Conservation (phyloP, 1,140 invertebrate genomes). For the Pomacea maculata region DNA sequence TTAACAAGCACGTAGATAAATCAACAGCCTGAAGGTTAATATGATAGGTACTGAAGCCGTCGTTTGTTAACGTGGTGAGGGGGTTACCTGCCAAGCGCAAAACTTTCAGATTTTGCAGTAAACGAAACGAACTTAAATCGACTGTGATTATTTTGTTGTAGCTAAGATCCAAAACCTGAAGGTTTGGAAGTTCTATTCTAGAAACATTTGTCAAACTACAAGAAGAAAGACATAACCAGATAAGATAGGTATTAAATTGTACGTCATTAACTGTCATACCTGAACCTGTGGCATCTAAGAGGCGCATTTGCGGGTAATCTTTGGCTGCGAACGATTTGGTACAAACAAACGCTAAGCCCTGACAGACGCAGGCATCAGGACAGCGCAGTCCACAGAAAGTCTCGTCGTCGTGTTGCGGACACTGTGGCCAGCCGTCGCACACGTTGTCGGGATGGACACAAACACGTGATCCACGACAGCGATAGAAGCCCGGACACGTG, state of each 20-base stretch:
- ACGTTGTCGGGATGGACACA: conserved; percentile 19
- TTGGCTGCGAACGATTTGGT: not conserved
- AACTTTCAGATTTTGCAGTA: not conserved
- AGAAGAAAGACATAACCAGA: not conserved
- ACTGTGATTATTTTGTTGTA: conserved; percentile 19
- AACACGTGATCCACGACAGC: conserved; percentile 2
- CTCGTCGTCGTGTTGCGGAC: conserved; percentile 27
- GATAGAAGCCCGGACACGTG: conserved; percentile 24
- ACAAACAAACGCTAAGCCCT: conserved; percentile 11
- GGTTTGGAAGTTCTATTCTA: not conserved
- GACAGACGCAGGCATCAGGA: conserved; percentile 36
- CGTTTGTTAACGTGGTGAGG: not conserved
- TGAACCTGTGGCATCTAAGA: conserved; percentile 2
- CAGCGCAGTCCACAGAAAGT: conserved; percentile 16
- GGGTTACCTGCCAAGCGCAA: conserved; percentile 18
- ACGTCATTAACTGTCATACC: not conserved
- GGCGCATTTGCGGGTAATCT: not conserved
- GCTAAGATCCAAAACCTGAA: conserved; percentile 11
- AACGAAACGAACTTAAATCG: not conserved
- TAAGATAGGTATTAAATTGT: not conserved
- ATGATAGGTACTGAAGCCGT: not conserved
- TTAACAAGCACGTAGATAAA: not conserved
- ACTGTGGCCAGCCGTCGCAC: conserved; percentile 20
- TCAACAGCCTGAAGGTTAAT: not conserved
- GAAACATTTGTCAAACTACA: conserved; percentile 3